A percentile compares a stretch with the other conserved stretches of the same genome.
Conservation (phyloP, 2,888 invertebrate genomes). For the Callyntrura guangdongensis region DNA sequence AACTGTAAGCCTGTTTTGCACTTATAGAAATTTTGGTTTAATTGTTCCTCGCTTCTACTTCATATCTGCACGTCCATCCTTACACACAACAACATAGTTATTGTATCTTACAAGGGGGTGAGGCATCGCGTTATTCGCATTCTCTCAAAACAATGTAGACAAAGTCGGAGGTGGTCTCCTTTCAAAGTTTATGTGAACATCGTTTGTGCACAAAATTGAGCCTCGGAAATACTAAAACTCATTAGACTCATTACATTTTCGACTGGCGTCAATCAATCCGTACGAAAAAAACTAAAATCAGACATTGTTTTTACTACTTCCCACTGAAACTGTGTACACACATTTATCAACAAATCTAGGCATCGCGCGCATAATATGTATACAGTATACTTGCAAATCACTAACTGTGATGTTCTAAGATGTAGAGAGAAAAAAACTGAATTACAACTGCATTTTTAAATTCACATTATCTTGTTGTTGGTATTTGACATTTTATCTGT, state of each 20-base stretch:
- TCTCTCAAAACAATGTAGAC: neutral
- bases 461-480: neutral
- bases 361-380: constrained; percentile 18
- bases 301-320: neutral
- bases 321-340: neutral
- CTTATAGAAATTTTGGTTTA: neutral
- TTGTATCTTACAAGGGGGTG: too few species aligned
- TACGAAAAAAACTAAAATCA: neutral
- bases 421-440: neutral
- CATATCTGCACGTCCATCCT: neutral
- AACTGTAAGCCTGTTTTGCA: too few species aligned
- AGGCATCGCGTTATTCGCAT: neutral
- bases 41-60: too few species aligned
- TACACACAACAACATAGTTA: too few species aligned
- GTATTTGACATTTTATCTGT: neutral
- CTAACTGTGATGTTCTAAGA: neutral
- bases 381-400: constrained; percentile 31
- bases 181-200: constrained; percentile 40
- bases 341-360: neutral
- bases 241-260: constrained; percentile 2
- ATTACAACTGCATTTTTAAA: neutral
- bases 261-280: neutral
- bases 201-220: constrained; percentile 19
- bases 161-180: constrained; percentile 57
- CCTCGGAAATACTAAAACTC: constrained; percentile 41